phyloP scores from a whole-genome alignment of 2,113 vertebrate species.

The Egretta garzetta region DNA sequence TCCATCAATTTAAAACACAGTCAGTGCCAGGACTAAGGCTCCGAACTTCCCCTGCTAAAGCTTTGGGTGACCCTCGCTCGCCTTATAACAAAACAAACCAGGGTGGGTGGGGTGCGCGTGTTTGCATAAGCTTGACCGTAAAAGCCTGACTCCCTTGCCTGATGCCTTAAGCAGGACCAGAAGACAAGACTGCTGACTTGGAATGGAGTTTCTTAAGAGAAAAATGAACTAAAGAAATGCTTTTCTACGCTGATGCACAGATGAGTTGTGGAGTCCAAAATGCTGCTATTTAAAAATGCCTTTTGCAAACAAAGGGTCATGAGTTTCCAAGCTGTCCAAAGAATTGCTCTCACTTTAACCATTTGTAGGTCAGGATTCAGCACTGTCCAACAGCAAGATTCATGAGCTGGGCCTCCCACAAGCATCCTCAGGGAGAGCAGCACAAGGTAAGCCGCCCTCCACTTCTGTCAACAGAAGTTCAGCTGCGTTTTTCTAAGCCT shows the following conservation, averaged over 20 bases:
- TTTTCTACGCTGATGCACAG: not conserved
- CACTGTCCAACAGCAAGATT: not conserved
- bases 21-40: not conserved
- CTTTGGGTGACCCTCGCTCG: not conserved
- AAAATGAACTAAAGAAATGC: not conserved
- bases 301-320: not conserved
- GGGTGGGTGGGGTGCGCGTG: fast-evolving
- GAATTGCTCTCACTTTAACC: not conserved
- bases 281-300: not conserved
- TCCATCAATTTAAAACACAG: not conserved
- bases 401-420: not conserved
- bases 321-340: not conserved
- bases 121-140: not conserved
- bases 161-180: not conserved
- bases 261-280: not conserved
- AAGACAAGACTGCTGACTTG: not conserved
- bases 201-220: not conserved
- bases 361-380: not conserved
- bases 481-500: not conserved
- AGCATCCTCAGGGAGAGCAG: not conserved
- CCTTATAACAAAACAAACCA: not conserved
- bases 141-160: not conserved
- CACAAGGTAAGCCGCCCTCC: not conserved
- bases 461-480: not conserved
- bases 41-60: not conserved